Base-by-base conservation (phyloP, 1,140 invertebrate species). In the Leptinotarsa undecemlineata region DNA sequence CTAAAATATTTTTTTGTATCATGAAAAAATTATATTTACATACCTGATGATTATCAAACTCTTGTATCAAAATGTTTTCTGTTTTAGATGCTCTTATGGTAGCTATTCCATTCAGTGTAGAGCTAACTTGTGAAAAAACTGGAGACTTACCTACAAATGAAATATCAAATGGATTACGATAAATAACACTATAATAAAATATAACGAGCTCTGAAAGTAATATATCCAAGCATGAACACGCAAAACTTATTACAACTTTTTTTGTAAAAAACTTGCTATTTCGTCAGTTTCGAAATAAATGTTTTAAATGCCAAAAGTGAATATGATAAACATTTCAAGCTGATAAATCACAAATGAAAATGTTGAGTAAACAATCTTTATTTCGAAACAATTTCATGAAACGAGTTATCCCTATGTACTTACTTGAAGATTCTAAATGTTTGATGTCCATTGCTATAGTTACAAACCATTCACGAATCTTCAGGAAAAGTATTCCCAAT, bases 41-140 rank as follows among this genome's bases (percentile, higher is more conserved):
- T 6, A 68, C 66, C 71, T 85, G 83, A 72, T 83, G 81, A 15
- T 81, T 69, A 69, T 87, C 84, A 69, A 86, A 87, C 68, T 85
- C 82, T 48, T 79, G 74, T 3, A 74, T 82, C 4, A 85, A 68
- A 33, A 81, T 73, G n/a, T 77, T 17, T 74, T 87, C 80, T 14
- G 81, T 82, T 13, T 90, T 74, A 4, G 77, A 80, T 5, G 83
- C 81, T 67, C 83, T 71, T 14, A 84, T 83, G 5, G 83, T 84
- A 0, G 77, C 76, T 15, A 84, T 78, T 17, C 83, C 83, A 75
- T 80, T 77, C 8, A 84, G 67, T 6, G 82, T 76, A 0, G 83
- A 80, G 64, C 76, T 83, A 20, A 96, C 86, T 79, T 95, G 93
- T 1, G 93, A 92, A 83, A 94, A 94, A 21, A 96, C 88, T 0